Base-by-base conservation (phyloP, 2,797 vertebrate genomes). In the Xiphophorus birchmanni region DNA sequence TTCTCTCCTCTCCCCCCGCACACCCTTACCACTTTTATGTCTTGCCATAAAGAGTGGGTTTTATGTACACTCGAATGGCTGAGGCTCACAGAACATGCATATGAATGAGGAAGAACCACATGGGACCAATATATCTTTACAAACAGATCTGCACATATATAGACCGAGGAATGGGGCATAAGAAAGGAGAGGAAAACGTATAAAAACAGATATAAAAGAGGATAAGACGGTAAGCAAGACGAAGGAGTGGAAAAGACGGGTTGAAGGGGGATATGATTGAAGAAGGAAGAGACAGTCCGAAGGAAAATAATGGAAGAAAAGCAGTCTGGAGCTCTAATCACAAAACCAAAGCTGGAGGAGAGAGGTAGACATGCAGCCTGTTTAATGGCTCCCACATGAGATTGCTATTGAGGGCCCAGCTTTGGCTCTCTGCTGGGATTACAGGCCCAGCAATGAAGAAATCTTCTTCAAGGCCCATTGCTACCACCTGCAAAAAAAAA, bases 51-150 rank as follows among this genome's bases (percentile, higher is more conserved):
- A 96, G 91, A 90, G 89, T 42, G 74, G 89, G 85, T 94, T 96
- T 96, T 95, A 96, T 96, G 95, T 94, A 94, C 95, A 95, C 92
- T 95, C 91, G 79, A 94, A 95, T 92, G 92, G 92, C 92, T 89
- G 87, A 88, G 91, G 91, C 93, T 93, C 93, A 93, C 92, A 86
- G 92, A 94, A 95, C 95, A 94, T 91, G 92, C 93, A 95, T 95
- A 94, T 86, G 93, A 95, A 95, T 95, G 93, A 95, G 92, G 90
- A 74, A 81, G 67, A 91, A 88, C 90, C 91, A 87, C 91, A 58
- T 78, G 94, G 91, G 92, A 92, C 82, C 79, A 75, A 92, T 94
- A 93, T 89, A 93, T 95, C 93, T 94, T 92, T 87, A 87, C 93
- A 91, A 94, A 90, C 91, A 93, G 89, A 90, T 91, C 93, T 89